These are phyloP conservation scores for Prinia subflava DNA, from an alignment of 2,113 vertebrate genomes.

Conservation along the genomic window DNA sequence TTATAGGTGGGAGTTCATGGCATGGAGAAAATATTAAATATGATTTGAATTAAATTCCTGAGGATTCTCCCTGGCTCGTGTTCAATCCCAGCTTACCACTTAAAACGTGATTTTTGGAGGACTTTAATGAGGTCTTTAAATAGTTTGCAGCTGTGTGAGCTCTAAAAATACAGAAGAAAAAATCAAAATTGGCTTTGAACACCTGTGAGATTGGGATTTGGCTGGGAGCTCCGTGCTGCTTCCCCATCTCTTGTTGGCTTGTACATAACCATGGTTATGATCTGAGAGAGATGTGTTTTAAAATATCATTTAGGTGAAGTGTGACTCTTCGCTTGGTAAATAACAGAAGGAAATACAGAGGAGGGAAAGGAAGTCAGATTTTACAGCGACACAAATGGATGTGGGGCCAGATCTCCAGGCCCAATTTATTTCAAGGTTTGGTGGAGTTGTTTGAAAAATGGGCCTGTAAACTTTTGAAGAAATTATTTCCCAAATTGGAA, in stretches of 20 bases:
- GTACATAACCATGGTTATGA: background rate
- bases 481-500: background rate
- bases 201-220: background rate
- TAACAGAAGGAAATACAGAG: background rate
- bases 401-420: background rate
- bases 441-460: background rate
- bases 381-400: background rate
- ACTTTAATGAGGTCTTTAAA: background rate
- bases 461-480: background rate
- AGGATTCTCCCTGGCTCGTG: background rate
- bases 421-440: background rate
- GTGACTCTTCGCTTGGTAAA: background rate
- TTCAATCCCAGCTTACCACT: background rate
- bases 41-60: background rate
- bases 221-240: background rate
- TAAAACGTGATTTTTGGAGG: background rate
- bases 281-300: background rate
- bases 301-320: background rate
- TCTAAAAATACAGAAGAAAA: background rate
- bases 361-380: background rate
- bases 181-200: background rate
- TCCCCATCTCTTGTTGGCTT: background rate
- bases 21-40: background rate
- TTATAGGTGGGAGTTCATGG: fast-evolving
- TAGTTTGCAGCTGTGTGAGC: background rate